A percentile compares a stretch with the other conserved stretches of the same genome.
phyloP scores from a whole-genome alignment of 2,888 invertebrate species.

The Cerceris rybyensis region DNA sequence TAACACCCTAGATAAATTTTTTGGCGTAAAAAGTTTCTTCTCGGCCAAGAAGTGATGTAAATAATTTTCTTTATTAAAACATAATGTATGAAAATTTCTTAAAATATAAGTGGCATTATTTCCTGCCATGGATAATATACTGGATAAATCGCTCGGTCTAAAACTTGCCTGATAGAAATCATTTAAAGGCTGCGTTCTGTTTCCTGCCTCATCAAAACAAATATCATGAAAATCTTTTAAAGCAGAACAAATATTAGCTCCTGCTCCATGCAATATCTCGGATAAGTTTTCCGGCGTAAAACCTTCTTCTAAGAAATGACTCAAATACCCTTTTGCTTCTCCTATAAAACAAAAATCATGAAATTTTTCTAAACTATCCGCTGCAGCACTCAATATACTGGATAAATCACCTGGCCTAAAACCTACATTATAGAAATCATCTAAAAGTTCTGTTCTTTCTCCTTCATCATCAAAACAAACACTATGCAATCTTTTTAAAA shows the following conservation, averaged over 20 bases:
- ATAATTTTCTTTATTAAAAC: slow-evolving; percentile 72
- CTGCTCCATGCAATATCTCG: slow-evolving; percentile 71
- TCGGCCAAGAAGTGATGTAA: slow-evolving; percentile 66
- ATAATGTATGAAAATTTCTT: slow-evolving; percentile 71
- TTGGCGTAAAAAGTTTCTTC: slow-evolving; percentile 71
- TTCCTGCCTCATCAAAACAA: slow-evolving; percentile 73
- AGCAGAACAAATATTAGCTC: slow-evolving; percentile 71
- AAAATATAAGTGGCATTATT: slow-evolving; percentile 68
- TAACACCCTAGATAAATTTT: slow-evolving; percentile 61
- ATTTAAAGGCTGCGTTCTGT: slow-evolving; percentile 69
- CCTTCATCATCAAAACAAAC: neutral
- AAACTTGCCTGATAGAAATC: slow-evolving; percentile 39
- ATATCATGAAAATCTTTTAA: slow-evolving; percentile 70
- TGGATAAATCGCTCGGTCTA: slow-evolving; percentile 67
- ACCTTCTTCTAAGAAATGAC: slow-evolving; percentile 53
- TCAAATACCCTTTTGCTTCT: slow-evolving; percentile 66
- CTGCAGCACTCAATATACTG: too few relatives aligned
- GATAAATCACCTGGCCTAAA: too few relatives aligned
- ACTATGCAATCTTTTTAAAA: too few relatives aligned
- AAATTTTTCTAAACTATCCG: slow-evolving; percentile 61
- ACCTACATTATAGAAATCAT: too few relatives aligned
- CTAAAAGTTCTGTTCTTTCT: too few relatives aligned
- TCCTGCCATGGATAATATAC: slow-evolving; percentile 71
- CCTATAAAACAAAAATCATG: slow-evolving; percentile 69
- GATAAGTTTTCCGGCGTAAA: slow-evolving; percentile 67